Percentiles rank a stretch among this genome's conserved stretches.
phyloP scores from a whole-genome alignment of 2,888 invertebrate genomes.

The Dicycla oo region DNA sequence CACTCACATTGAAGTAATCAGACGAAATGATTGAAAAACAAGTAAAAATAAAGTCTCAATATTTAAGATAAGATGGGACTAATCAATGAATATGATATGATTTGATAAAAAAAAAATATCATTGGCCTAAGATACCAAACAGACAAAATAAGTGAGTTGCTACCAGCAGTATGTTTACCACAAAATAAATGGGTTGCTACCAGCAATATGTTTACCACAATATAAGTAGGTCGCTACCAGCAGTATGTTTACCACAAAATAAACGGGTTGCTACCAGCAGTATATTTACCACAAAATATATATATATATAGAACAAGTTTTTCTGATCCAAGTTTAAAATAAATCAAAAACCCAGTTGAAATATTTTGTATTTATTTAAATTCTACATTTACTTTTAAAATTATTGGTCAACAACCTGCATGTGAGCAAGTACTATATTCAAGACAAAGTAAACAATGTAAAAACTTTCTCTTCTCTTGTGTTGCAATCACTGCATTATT shows the following conservation, averaged over 20 bases:
- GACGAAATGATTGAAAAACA: constrained; percentile 19
- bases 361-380: neutral
- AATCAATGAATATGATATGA: constrained; percentile 27
- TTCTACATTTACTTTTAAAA: neutral
- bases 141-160: neutral
- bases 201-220: neutral
- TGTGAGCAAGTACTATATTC: constrained; percentile 13
- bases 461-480: constrained; percentile 71
- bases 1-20: constrained; percentile 12
- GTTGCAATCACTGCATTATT: constrained; percentile 22
- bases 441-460: constrained; percentile 63
- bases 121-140: neutral
- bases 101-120: neutral
- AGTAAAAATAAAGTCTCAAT: constrained; percentile 15
- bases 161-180: neutral
- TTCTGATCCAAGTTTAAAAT: neutral
- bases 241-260: neutral
- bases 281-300: constrained; percentile 2
- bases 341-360: neutral
- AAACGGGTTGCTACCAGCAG: neutral
- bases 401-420: constrained; percentile 14
- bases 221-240: neutral
- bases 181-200: neutral
- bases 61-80: constrained; percentile 24
- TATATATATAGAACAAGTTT: constrained; percentile 7